Evolutionary conservation across 2,797 vertebrate species (phyloP), one percentile per base, ranked within the genome.

Genomic region (Telmatherina bonti): DNA sequence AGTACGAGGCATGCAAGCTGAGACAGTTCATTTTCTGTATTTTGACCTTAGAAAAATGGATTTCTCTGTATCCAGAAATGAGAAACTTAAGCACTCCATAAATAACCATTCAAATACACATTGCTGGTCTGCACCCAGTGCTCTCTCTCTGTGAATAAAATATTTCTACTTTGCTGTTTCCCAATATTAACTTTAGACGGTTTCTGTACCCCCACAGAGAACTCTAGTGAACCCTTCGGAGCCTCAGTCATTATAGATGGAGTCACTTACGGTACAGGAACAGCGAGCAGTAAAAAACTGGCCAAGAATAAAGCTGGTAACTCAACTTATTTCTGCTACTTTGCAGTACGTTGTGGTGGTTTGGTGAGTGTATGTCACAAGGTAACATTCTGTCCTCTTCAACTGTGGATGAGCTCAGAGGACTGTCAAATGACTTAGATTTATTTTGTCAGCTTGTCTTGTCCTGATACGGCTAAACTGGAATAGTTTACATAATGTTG

Each of bases 291-390:
- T 95, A 99, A 99, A 95, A 99, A 99, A 94, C 97, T 99, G 82
- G 98, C 98, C 85, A 99, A 99, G 95, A 99, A 99, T 96, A 99
- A 99, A 98, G 98, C 98, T 95, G 98, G 97, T 99, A 97, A 90
- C 1, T 69, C n/a, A 1, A 41, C 67, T 35, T 45, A 36, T 62
- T 79, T 70, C 16, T 9, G 49, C 4, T 57, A 35, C 29, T 58
- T n/a, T 5, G 26, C 22, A 24, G 47, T 62, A 53, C 11, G 52
- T 66, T 0, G 11, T 62, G 4, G 4, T 43, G 16, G 5, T 43
- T 43, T 43, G 41, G 16, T 49, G 57, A 10, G 24, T 74, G 8
- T 59, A 7, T 58, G 20, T 31, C 29, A 26, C 35, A 49, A 13
- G 10, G 43, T n/a, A 24, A 35, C 53, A 27, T 53, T 26, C 20